Base-by-base conservation (phyloP, 2,797 vertebrate species). In the Diceros bicornis region DNA sequence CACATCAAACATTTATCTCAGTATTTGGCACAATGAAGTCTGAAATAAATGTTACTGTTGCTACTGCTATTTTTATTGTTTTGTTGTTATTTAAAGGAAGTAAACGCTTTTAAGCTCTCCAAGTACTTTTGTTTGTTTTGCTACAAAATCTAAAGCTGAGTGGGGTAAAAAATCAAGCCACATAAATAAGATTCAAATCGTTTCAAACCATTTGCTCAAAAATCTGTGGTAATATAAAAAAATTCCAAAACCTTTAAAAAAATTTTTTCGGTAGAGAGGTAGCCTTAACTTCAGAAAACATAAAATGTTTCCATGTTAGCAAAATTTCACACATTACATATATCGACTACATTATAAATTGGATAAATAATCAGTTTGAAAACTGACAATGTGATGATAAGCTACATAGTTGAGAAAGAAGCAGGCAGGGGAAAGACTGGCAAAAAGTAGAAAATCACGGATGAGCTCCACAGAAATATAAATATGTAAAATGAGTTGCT, bases 131-230 rank as follows among this genome's bases (percentile, higher is more conserved):
- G 62, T 91, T 71, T 23, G 44, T 90, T 66, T 37, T 92, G 44
- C 44, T 89, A 91, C 32, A 89, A 89, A 95, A 82, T 55, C 10
- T 93, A 89, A 95, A 75, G 37, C 87, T 97, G 59, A 59, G n/a
- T 17, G 86, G 34, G 27, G 32, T 41, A 44, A 52, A 66, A 96
- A 92, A 20, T 72, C 37, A 95, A 75, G 84, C 13, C 47, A 86
- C 4, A 41, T 57, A 94, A 92, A 55, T 37, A 82, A 57, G 23
- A 91, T 62, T 78, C 41, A 91, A 81, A 72, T 82, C 61, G 18
- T 66, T 93, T 95, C 75, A 93, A 90, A 88, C 8, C 7, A 74
- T 93, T 74, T 95, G 55, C 23, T 78, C 44, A 89, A n/a, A 84
- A 79, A 59, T 66, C 59, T 57, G 72, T 59, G 57, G 18, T 72